phyloP scores from a whole-genome alignment of 1,140 invertebrate species.

The Agraylea sexmaculata region DNA sequence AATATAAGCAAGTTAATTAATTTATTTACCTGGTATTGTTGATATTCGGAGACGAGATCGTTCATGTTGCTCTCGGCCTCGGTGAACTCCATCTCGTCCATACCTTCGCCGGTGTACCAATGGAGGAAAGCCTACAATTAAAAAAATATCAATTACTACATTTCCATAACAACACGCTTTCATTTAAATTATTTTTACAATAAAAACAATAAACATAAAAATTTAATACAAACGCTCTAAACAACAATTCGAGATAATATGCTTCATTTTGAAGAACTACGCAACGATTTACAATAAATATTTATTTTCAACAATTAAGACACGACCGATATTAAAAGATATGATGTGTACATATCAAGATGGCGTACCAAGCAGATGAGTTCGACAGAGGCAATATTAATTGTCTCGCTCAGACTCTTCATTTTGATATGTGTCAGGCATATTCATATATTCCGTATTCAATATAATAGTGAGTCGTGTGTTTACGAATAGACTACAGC shows the following conservation, averaged over 20 bases:
- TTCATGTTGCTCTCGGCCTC: slow-evolving; percentile 72
- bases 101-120: slow-evolving; percentile 79
- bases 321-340: no score
- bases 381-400: no score
- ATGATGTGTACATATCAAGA: no score
- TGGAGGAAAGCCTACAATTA: slow-evolving; percentile 64
- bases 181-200: background rate
- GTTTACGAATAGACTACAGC: no score
- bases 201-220: slow-evolving; percentile 1
- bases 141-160: background rate
- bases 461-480: no score
- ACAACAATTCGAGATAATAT: background rate
- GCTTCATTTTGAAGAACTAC: background rate
- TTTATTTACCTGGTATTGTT: slow-evolving; percentile 64
- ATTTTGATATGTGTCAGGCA: no score
- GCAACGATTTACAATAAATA: background rate
- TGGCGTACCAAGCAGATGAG: no score
- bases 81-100: slow-evolving; percentile 69
- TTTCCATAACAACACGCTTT: background rate
- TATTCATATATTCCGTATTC: no score
- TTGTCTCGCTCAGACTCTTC: no score
- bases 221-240: background rate
- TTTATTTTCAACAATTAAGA: background rate
- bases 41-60: slow-evolving; percentile 78
- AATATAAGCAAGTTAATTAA: background rate